Evolutionary conservation across 1,140 invertebrate genomes (phyloP).

Genomic region (Myzus persicae): DNA sequence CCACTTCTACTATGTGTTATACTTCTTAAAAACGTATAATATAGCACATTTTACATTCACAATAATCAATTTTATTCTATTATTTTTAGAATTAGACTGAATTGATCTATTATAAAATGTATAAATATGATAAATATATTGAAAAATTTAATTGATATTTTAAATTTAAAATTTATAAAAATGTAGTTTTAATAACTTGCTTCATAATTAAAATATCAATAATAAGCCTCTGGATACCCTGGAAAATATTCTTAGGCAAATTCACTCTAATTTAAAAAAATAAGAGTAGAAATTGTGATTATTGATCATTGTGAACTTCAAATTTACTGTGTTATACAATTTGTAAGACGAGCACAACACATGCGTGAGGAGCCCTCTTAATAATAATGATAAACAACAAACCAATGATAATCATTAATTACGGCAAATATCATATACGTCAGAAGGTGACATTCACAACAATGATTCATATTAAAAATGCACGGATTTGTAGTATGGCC

Average conservation of each 20-base stretch:
- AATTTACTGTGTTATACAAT: neutral
- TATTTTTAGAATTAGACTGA: neutral
- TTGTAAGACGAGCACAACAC: neutral
- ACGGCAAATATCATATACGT: neutral
- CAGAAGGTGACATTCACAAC: neutral
- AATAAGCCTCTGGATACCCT: neutral
- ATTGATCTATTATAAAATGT: neutral
- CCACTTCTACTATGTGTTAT: neutral
- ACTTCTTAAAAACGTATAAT: neutral
- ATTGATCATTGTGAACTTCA: neutral
- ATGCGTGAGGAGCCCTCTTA: neutral
- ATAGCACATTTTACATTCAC: neutral
- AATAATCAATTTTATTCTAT: neutral
- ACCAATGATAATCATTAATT: neutral
- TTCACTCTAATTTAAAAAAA: neutral
- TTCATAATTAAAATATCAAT: neutral
- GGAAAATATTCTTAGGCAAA: neutral
- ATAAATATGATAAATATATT: too few relatives aligned
- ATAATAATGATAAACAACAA: constrained; percentile 29
- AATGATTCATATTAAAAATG: constrained; percentile 15
- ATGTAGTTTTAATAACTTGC: neutral
- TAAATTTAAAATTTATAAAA: too few relatives aligned
- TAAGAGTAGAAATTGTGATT: neutral
- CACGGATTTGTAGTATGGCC: constrained; percentile 11
- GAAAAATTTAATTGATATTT: too few relatives aligned